Percentiles rank a stretch among this genome's conserved stretches.
phyloP scores from a whole-genome alignment of 2,888 invertebrate species.

The Junonia oenone region DNA sequence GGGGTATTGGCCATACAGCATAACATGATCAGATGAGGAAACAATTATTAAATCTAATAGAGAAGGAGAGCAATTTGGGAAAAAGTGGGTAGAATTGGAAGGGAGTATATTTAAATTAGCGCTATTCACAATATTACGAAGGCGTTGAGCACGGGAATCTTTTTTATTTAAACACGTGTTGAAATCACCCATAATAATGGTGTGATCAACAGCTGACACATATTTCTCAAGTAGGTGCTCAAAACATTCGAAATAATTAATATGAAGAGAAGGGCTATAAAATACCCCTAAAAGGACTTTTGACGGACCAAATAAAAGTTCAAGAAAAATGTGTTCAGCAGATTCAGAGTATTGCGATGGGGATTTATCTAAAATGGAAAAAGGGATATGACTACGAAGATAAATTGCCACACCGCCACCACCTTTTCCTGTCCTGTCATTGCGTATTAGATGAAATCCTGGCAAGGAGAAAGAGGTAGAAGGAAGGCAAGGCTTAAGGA shows the following conservation, averaged over 20 bases:
- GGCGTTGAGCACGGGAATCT: not conserved
- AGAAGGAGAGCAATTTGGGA: not conserved
- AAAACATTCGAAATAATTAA: not conserved
- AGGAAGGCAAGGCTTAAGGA: not conserved
- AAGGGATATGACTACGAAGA: conserved; percentile 1
- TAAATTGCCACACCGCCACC: not conserved
- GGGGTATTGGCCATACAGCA: not conserved
- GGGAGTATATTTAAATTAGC: not conserved
- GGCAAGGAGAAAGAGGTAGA: not conserved
- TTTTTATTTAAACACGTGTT: not conserved
- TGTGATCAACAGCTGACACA: not conserved
- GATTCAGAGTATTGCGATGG: not conserved
- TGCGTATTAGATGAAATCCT: not conserved
- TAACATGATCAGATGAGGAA: not conserved
- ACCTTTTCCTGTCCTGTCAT: not conserved
- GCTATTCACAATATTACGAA: not conserved
- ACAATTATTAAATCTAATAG: not conserved
- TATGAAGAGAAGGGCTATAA: not conserved
- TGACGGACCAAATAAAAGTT: not conserved
- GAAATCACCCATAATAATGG: not conserved
- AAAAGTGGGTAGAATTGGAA: not conserved
- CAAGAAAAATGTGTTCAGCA: not conserved
- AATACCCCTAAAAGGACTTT: not conserved
- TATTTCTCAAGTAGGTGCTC: not conserved
- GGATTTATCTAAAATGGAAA: not conserved